These are phyloP conservation scores for Phyllotreta striolata DNA, from an alignment of 2,888 invertebrate species.

Conservation along the genomic window DNA sequence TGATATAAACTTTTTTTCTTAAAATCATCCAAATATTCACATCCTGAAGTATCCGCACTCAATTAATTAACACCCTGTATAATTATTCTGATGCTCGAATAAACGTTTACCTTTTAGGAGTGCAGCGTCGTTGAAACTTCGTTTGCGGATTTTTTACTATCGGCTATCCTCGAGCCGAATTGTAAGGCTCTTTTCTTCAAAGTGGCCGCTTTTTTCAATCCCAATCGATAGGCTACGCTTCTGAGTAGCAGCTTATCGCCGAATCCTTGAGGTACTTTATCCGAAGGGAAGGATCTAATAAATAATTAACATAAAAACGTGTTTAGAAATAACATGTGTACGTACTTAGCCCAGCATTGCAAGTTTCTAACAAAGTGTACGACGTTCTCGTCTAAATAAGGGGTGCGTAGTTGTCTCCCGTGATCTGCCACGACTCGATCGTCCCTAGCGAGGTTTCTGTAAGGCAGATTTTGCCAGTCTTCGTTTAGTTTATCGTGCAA, in stretches of 20 bases:
- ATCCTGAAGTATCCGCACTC: no score
- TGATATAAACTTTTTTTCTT: no score
- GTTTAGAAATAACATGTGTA: not conserved
- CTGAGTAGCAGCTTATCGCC: constrained; percentile 95
- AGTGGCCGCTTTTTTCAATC: constrained; percentile 68
- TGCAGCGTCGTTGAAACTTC: constrained; percentile 67
- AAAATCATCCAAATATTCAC: no score
- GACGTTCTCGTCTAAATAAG: constrained; percentile 78
- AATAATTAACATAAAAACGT: constrained; percentile 4
- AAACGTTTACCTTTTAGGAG: no score
- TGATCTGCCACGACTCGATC: constrained; percentile 92
- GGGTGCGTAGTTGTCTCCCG: constrained; percentile 83
- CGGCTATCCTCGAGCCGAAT: constrained; percentile 95
- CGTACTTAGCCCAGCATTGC: constrained; percentile 73
- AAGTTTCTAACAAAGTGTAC: constrained; percentile 70
- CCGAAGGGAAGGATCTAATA: constrained; percentile 56
- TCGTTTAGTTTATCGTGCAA: constrained; percentile 66
- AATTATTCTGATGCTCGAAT: not conserved
- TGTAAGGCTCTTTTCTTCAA: constrained; percentile 95
- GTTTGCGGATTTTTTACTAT: constrained; percentile 86
- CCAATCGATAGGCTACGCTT: constrained; percentile 73
- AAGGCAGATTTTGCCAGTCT: constrained; percentile 87
- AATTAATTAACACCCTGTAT: no score
- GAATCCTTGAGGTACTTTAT: constrained; percentile 73
- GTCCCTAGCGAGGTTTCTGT: constrained; percentile 93